Percentiles rank a stretch among this genome's conserved stretches.
Conservation (phyloP, 2,888 invertebrate genomes). For the Nymphalis c-album region DNA sequence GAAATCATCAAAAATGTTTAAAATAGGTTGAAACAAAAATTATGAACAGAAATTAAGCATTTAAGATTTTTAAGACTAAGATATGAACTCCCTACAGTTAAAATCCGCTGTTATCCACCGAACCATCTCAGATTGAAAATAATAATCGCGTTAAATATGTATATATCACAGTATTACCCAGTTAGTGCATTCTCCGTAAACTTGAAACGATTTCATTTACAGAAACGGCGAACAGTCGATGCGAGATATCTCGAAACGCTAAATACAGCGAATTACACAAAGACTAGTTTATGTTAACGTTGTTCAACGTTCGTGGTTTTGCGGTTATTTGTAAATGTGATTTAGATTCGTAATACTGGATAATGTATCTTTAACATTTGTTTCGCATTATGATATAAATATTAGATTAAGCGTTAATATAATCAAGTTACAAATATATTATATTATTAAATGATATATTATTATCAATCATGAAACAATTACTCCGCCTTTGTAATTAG, state of each 20-base stretch:
- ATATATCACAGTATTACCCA: not conserved
- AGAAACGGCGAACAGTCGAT: slow-evolving; percentile 21
- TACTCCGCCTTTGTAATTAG: no score
- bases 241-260: slow-evolving; percentile 21
- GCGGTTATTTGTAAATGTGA: slow-evolving; percentile 21
- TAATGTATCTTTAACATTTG: slow-evolving; percentile 3
- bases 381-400: not conserved
- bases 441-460: no score
- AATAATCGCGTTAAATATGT: not conserved
- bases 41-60: no score
- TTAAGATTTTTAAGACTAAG: not conserved
- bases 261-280: slow-evolving; percentile 24
- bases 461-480: no score
- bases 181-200: slow-evolving; percentile 1
- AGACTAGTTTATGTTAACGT: slow-evolving; percentile 23
- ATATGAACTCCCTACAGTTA: not conserved
- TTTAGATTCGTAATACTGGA: slow-evolving; percentile 13
- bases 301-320: slow-evolving; percentile 24
- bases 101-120: not conserved
- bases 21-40: no score
- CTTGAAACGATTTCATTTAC: slow-evolving; percentile 18
- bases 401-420: no score
- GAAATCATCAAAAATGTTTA: no score
- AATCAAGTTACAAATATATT: no score
- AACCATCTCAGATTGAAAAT: not conserved